Conservation (phyloP, 2,797 vertebrate genomes). For the Takifugu ocellatus region DNA sequence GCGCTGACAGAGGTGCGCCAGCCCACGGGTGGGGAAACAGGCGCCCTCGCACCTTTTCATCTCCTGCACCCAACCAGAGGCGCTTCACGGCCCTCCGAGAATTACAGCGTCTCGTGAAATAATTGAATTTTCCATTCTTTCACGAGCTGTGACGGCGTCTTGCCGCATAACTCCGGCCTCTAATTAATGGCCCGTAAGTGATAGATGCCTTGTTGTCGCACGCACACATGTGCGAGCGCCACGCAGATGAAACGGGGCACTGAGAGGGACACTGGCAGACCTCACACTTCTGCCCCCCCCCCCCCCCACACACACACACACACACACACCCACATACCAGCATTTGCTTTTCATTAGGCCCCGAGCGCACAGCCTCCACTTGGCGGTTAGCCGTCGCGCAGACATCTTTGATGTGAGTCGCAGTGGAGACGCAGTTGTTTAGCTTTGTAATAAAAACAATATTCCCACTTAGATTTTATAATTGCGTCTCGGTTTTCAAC, state of each 20-base stretch:
- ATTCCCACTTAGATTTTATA: conserved; percentile 73
- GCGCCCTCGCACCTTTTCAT: conserved; percentile 24
- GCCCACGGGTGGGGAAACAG: neutral
- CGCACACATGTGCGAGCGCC: neutral
- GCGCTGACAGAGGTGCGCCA: conserved; percentile 54
- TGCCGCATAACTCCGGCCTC: conserved; percentile 45
- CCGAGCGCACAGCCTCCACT: conserved; percentile 46
- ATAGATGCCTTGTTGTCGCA: conserved; percentile 39
- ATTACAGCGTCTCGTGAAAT: conserved; percentile 46
- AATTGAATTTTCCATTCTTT: conserved; percentile 65
- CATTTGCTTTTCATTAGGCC: conserved; percentile 76
- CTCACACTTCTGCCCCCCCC: conserved; percentile 58
- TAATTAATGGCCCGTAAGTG: conserved; percentile 67
- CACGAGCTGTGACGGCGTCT: conserved; percentile 41
- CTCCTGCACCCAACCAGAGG: conserved; percentile 1
- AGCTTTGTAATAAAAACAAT: conserved; percentile 81
- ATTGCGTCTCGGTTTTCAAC: conserved; percentile 67
- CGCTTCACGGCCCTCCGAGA: conserved; percentile 34
- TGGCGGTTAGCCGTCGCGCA: conserved; percentile 65
- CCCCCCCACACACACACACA: neutral
- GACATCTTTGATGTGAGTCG: conserved; percentile 72
- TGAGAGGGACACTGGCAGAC: conserved; percentile 51
- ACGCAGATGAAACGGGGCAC: neutral
- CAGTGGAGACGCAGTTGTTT: conserved; percentile 74
- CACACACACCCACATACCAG: conserved; percentile 2